phyloP scores from a whole-genome alignment of 2,888 invertebrate genomes.

The Steromphala cineraria region DNA sequence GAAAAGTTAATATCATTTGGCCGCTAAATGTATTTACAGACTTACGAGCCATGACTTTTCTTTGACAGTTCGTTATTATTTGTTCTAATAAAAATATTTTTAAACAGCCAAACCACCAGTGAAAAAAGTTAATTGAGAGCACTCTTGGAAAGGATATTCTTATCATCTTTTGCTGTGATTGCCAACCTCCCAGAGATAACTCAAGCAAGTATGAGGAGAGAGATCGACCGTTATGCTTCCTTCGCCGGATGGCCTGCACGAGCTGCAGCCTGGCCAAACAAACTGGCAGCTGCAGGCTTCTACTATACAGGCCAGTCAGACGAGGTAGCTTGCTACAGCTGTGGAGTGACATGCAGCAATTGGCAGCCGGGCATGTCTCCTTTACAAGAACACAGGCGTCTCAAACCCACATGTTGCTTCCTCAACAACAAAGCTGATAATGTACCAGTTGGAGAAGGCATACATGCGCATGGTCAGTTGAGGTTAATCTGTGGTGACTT shows the following conservation, averaged over 20 bases:
- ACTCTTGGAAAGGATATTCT: too few species aligned
- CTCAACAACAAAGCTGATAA: not conserved
- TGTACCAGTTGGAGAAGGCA: not conserved
- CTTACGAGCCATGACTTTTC: too few species aligned
- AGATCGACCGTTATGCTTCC: not conserved
- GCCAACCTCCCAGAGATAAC: too few species aligned
- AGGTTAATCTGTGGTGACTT: not conserved
- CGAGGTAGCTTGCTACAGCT: constrained; percentile 28
- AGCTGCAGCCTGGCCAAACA: not conserved
- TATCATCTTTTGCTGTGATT: too few species aligned
- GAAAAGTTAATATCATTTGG: too few species aligned
- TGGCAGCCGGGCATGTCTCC: constrained; percentile 22
- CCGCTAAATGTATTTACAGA: too few species aligned
- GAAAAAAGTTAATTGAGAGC: too few species aligned
- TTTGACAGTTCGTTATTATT: too few species aligned
- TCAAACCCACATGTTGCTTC: constrained; percentile 11
- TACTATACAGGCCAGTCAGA: constrained; percentile 19
- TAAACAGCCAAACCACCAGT: too few species aligned
- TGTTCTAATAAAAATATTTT: too few species aligned
- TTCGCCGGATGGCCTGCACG: not conserved
- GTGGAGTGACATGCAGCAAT: not conserved
- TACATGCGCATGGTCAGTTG: not conserved
- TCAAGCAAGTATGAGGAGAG: not conserved
- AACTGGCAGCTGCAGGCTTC: constrained; percentile 22
- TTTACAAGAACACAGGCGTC: constrained; percentile 12